phyloP scores from a whole-genome alignment of 1,140 invertebrate species.

The Grapholita molesta region DNA sequence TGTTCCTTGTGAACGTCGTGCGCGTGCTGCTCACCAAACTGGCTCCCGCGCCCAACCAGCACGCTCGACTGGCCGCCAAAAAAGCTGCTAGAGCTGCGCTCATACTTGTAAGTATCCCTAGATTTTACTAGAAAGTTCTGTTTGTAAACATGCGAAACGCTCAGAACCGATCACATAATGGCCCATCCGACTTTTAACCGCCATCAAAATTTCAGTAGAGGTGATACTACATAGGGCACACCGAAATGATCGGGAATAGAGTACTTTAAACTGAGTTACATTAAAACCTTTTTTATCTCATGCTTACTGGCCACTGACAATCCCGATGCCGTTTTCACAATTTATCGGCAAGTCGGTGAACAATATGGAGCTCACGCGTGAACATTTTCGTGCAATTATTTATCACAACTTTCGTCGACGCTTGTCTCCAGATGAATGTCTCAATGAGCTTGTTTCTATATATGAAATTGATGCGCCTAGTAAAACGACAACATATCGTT shows the following conservation, averaged over 20 bases:
- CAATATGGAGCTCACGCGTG: background rate
- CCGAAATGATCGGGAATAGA: background rate
- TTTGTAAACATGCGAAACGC: constrained; percentile 1
- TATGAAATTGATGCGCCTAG: background rate
- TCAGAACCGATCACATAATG: background rate
- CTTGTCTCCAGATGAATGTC: background rate
- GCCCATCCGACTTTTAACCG: no score
- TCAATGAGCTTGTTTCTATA: constrained; percentile 4
- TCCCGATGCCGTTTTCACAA: background rate
- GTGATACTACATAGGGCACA: no score
- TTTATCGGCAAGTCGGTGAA: background rate
- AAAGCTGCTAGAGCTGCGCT: constrained; percentile 84
- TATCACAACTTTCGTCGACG: background rate
- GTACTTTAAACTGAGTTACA: background rate
- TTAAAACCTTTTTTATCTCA: constrained; percentile 3
- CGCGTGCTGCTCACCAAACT: constrained; percentile 90
- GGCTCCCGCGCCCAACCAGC: constrained; percentile 81
- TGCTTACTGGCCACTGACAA: background rate
- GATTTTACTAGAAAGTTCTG: constrained; percentile 31
- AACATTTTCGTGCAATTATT: background rate
- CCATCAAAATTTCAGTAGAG: no score
- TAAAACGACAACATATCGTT: background rate
- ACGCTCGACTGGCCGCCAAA: constrained; percentile 68
- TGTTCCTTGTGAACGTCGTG: constrained; percentile 92
- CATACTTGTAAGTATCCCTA: constrained; percentile 81